Base-by-base conservation (phyloP, 2,113 vertebrate species). In the Tachycineta bicolor region DNA sequence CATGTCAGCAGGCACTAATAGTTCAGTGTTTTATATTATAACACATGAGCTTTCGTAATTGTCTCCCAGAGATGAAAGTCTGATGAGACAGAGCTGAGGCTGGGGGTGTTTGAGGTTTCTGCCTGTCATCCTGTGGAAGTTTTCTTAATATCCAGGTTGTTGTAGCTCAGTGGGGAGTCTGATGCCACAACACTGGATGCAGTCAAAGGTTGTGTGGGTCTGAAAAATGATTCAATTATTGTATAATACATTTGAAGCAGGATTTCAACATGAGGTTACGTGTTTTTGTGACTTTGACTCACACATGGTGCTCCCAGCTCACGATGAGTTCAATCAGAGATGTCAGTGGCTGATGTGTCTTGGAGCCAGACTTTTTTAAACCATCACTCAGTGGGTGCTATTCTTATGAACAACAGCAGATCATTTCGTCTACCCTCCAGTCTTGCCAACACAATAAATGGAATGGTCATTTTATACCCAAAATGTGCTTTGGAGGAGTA, bases 1-100 rank as follows among this genome's bases (percentile, higher is more conserved):
- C 86, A 74, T 84, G 90, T 93, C 92, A 95, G 90, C 90, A 96
- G 86, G 73, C 88, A 81, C 77, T 93, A 90, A 93, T 60, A 78
- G 85, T 75, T 76, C 79, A 59, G 46, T 19, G 1, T 49, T 92
- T 92, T 89, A 69, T 60, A 84, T 86, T 93, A 34, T 56, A 92
- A 92, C 79, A 71, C 60, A 75, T 29, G 62, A 95, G 73, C 62
- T 92, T 93, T 78, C 14, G 18, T 90, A 92, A 89, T 88, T 90
- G 88, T 56, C 88, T 94, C 62, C 19, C 55, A 19, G 76, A 81
- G 56, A 73, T 65, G 56, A 88, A 90, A 88, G 69, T 39, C 31
- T 82, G 92, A 89, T 76, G 88, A 96, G 85, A 77, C 75, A 82
- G 58, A 94, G 73, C 73, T 16, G 28, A 75, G 80, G 60, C 68